phyloP scores from a whole-genome alignment of 2,113 vertebrate species.

The Melanotaenia duboulayi region DNA sequence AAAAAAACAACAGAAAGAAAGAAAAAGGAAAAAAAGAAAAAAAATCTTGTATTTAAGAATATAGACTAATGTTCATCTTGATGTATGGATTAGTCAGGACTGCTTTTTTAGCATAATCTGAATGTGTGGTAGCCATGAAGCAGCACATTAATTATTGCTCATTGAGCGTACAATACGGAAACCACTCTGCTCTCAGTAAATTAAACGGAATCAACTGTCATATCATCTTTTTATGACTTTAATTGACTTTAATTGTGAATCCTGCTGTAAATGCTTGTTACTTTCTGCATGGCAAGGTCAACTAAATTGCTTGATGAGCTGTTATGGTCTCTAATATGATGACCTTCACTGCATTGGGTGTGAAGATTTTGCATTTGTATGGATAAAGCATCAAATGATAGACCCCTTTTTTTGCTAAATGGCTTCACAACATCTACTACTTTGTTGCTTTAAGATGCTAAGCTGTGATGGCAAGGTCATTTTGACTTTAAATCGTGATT shows the following conservation, averaged over 20 bases:
- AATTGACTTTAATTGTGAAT: slow-evolving; percentile 76
- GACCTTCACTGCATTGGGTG: slow-evolving; percentile 65
- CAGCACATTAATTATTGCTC: slow-evolving; percentile 67
- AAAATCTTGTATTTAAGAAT: slow-evolving; percentile 11
- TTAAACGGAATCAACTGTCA: slow-evolving; percentile 76
- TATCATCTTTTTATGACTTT: slow-evolving; percentile 77
- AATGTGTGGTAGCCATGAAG: slow-evolving; percentile 55
- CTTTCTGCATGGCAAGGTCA: slow-evolving; percentile 73
- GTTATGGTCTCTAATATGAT: slow-evolving; percentile 72
- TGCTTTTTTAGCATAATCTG: slow-evolving; percentile 51
- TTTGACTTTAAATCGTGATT: slow-evolving; percentile 26
- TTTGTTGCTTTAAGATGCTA: slow-evolving; percentile 17
- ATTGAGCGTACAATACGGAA: slow-evolving; percentile 54
- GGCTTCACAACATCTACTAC: slow-evolving; percentile 9
- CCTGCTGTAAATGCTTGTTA: slow-evolving; percentile 73
- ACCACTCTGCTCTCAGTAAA: slow-evolving; percentile 69
- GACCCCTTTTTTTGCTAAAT: slow-evolving; percentile 31
- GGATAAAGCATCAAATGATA: slow-evolving; percentile 62
- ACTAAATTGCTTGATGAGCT: slow-evolving; percentile 71
- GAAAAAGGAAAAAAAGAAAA: neutral
- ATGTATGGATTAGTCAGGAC: slow-evolving; percentile 34
- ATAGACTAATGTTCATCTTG: slow-evolving; percentile 19
- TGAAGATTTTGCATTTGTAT: slow-evolving; percentile 49
- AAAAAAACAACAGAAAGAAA: too few species aligned
- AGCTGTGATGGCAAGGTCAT: slow-evolving; percentile 8